phyloP scores from a whole-genome alignment of 1,140 invertebrate species.

The Scylla paramamosain region DNA sequence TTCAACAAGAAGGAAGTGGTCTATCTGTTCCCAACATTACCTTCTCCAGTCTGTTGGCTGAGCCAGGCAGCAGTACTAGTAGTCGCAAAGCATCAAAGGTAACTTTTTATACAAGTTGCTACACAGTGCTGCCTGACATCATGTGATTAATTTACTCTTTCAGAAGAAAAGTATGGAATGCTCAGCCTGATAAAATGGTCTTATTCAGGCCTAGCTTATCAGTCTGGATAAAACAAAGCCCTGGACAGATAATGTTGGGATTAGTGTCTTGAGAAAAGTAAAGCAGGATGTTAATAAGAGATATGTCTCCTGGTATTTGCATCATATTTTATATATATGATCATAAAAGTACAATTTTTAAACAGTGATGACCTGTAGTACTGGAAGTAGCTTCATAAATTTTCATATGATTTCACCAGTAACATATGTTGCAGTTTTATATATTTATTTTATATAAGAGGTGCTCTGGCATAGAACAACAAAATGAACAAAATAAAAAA shows the following conservation, averaged over 20 bases:
- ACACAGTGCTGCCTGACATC: neutral
- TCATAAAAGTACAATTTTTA: neutral
- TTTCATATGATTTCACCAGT: too few relatives aligned
- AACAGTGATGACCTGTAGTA: too few relatives aligned
- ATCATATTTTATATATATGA: neutral
- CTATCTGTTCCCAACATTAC: constrained; percentile 74
- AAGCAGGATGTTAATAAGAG: neutral
- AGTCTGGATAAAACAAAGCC: too few relatives aligned
- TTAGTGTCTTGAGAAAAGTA: neutral
- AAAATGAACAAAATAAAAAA: too few relatives aligned
- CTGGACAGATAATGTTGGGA: neutral
- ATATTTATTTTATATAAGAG: too few relatives aligned
- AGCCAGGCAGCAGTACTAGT: constrained; percentile 35
- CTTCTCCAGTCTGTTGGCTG: constrained; percentile 47
- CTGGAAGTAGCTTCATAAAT: too few relatives aligned
- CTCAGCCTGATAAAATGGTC: too few relatives aligned
- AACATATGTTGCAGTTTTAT: too few relatives aligned
- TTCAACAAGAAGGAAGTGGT: constrained; percentile 76
- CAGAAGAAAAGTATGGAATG: neutral
- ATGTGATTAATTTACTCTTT: neutral
- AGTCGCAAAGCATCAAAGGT: constrained; percentile 70
- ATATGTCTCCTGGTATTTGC: neutral
- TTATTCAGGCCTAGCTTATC: too few relatives aligned
- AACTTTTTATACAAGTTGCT: neutral
- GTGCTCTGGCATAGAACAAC: too few relatives aligned